A percentile compares a stretch with the other conserved stretches of the same genome.
Evolutionary conservation across 2,888 invertebrate genomes (phyloP).

Genomic region (Lasiommata megera): DNA sequence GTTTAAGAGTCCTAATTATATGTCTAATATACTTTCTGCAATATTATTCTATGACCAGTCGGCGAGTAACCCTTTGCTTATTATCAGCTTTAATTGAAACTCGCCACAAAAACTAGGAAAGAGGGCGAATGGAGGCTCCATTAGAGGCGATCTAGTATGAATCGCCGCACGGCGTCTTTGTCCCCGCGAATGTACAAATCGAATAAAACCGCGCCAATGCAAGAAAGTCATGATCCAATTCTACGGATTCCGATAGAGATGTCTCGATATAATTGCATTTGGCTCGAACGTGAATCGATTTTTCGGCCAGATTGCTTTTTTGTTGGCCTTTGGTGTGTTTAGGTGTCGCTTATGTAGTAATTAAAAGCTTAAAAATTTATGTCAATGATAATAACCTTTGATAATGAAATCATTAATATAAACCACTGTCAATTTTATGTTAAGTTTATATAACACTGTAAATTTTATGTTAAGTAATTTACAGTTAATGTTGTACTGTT

Average conservation of each 20-base stretch:
- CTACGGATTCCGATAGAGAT: slow-evolving; percentile 50
- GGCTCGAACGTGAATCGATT: slow-evolving; percentile 26
- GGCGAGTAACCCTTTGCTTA: slow-evolving; percentile 54
- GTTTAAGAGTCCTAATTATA: not conserved
- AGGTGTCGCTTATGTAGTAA: too few species aligned
- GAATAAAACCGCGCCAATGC: slow-evolving; percentile 45
- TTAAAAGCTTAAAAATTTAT: too few species aligned
- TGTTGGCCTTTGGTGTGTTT: too few species aligned
- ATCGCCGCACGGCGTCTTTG: slow-evolving; percentile 53
- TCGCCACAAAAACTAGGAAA: slow-evolving; percentile 49
- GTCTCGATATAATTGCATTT: slow-evolving; percentile 41
- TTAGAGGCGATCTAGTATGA: slow-evolving; percentile 46
- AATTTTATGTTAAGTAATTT: too few species aligned
- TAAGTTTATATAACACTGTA: too few species aligned
- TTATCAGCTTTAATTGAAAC: slow-evolving; percentile 65
- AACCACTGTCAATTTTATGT: too few species aligned
- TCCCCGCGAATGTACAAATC: slow-evolving; percentile 44
- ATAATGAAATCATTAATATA: too few species aligned
- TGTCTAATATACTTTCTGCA: slow-evolving; percentile 2
- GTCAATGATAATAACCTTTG: too few species aligned
- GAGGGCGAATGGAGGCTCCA: slow-evolving; percentile 50
- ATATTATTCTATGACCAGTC: slow-evolving; percentile 44
- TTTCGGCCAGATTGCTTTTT: slow-evolving; percentile 28
- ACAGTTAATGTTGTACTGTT: too few species aligned
- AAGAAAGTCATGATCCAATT: slow-evolving; percentile 57